Evolutionary conservation across 2,797 vertebrate genomes (phyloP).

Genomic region (Telmatherina bonti): DNA sequence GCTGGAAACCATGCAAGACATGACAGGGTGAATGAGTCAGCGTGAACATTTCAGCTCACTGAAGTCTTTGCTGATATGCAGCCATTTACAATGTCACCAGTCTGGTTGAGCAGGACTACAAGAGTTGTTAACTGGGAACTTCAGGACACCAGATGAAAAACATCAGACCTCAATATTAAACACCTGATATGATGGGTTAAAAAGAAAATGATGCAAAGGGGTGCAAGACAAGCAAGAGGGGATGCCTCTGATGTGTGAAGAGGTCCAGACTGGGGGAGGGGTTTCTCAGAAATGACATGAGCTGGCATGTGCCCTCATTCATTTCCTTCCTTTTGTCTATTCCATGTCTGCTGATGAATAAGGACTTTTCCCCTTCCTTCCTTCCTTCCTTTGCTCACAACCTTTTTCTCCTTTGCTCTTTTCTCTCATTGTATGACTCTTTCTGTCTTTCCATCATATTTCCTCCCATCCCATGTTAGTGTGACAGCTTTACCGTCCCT

Average conservation of each 20-base stretch:
- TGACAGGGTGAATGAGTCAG: slow-evolving; percentile 17
- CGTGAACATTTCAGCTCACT: slow-evolving; percentile 32
- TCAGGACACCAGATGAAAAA: slow-evolving; percentile 20
- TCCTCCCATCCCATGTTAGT: slow-evolving; percentile 38
- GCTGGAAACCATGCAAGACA: slow-evolving; percentile 22
- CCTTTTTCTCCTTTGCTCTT: slow-evolving; percentile 13
- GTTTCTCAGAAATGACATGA: slow-evolving; percentile 63
- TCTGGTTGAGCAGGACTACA: slow-evolving; percentile 63
- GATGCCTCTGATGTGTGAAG: slow-evolving; percentile 60
- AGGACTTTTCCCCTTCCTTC: slow-evolving; percentile 59
- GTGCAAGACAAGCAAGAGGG: slow-evolving; percentile 27
- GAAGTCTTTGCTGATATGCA: slow-evolving; percentile 27
- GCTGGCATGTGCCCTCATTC: slow-evolving; percentile 68
- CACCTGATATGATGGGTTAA: slow-evolving; percentile 33
- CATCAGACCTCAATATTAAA: slow-evolving; percentile 34
- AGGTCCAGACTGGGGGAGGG: slow-evolving; percentile 54
- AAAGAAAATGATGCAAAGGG: neutral
- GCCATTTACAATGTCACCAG: slow-evolving; percentile 48
- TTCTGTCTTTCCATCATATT: slow-evolving; percentile 42
- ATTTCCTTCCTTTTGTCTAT: slow-evolving; percentile 77
- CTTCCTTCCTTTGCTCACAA: slow-evolving; percentile 38
- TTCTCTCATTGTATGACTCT: slow-evolving; percentile 22
- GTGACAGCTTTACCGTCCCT: slow-evolving; percentile 57
- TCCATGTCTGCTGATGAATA: slow-evolving; percentile 61
- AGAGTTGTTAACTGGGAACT: neutral